A percentile compares a stretch with the other conserved stretches of the same genome.
Evolutionary conservation across 2,888 invertebrate species (phyloP).

Genomic region (Cheilosia urbana): DNA sequence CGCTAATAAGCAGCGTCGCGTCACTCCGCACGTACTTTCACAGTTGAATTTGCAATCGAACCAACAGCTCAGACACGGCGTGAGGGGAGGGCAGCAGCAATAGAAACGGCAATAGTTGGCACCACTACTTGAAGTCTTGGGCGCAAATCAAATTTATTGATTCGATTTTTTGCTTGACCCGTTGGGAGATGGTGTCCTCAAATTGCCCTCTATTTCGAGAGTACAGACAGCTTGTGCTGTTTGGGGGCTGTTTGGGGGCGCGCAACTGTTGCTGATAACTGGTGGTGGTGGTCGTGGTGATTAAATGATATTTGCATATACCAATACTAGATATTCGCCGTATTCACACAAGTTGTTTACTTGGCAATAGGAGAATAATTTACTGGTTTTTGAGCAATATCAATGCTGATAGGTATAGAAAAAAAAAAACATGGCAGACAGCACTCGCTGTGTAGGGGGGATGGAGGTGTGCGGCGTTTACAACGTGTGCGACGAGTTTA

Average conservation of each 20-base stretch:
- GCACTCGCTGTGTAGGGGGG: too few relatives aligned
- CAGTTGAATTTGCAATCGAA: slow-evolving; percentile 64
- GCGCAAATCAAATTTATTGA: slow-evolving; percentile 41
- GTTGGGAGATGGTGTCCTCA: slow-evolving; percentile 34
- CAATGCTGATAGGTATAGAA: slow-evolving; percentile 1
- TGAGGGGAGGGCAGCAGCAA: neutral
- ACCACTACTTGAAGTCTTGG: slow-evolving; percentile 12
- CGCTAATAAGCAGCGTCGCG: slow-evolving; percentile 39
- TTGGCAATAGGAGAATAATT: slow-evolving; percentile 11
- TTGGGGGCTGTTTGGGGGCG: slow-evolving; percentile 16
- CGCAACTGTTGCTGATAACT: slow-evolving; percentile 21
- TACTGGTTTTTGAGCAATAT: slow-evolving; percentile 13
- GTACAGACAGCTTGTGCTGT: neutral
- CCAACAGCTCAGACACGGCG: slow-evolving; percentile 29
- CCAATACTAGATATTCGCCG: neutral
- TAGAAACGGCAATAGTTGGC: slow-evolving; percentile 2
- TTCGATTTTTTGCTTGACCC: slow-evolving; percentile 17
- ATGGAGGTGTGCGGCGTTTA: neutral
- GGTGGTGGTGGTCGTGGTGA: slow-evolving; percentile 14
- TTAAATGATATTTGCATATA: slow-evolving; percentile 36
- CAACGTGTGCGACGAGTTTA: slow-evolving; percentile 6
- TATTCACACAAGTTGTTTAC: slow-evolving; percentile 11
- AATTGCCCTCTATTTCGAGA: slow-evolving; percentile 46
- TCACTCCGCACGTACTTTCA: slow-evolving; percentile 55
- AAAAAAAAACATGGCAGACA: too few relatives aligned